These are phyloP conservation scores for Erebia aethiops DNA, from an alignment of 2,888 invertebrate genomes.

Conservation along the genomic window DNA sequence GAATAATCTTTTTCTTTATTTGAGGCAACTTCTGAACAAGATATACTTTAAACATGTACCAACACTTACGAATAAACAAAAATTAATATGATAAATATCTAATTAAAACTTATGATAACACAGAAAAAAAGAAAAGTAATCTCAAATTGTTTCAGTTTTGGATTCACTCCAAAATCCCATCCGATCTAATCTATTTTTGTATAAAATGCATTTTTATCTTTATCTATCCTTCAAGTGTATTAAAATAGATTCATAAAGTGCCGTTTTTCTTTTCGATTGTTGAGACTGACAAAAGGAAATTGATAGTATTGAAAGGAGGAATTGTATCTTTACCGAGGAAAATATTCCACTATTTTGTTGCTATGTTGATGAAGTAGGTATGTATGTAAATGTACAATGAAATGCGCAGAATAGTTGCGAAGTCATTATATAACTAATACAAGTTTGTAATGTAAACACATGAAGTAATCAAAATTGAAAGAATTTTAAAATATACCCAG, in stretches of 20 bases:
- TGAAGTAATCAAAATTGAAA: too few species aligned
- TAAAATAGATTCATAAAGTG: slow-evolving; percentile 26
- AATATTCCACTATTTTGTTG: slow-evolving; percentile 41
- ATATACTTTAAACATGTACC: too few species aligned
- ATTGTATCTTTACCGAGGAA: slow-evolving; percentile 24
- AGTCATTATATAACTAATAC: slow-evolving; percentile 10
- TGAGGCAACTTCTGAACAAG: too few species aligned
- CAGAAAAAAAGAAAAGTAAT: too few species aligned
- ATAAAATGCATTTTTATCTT: background rate
- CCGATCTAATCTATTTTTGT: background rate
- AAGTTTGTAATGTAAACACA: background rate
- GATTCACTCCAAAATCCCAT: background rate
- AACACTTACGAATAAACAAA: too few species aligned
- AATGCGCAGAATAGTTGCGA: background rate
- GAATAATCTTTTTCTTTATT: too few species aligned
- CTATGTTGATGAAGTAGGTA: background rate
- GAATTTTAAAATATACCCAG: too few species aligned
- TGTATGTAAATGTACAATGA: background rate
- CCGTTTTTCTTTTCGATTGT: slow-evolving; percentile 37
- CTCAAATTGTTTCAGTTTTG: too few species aligned
- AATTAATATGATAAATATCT: too few species aligned
- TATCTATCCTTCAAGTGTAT: background rate
- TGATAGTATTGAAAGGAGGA: slow-evolving; percentile 39
- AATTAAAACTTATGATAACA: too few species aligned
- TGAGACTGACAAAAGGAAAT: slow-evolving; percentile 46